A percentile compares a stretch with the other conserved stretches of the same genome.
phyloP scores from a whole-genome alignment of 35 echinoderm and acorn worm genomes.

The Lytechinus variegatus region DNA sequence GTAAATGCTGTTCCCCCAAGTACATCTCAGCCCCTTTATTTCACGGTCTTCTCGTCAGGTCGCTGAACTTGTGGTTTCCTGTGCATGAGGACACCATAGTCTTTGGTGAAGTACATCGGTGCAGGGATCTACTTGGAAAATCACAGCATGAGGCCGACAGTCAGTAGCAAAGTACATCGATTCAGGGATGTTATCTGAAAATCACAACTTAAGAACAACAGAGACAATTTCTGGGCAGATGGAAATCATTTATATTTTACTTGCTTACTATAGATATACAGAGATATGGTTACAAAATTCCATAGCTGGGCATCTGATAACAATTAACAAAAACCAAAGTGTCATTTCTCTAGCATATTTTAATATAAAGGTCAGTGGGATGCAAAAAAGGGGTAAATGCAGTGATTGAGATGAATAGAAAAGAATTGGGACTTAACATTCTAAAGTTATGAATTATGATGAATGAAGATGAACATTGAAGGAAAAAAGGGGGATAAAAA shows the following conservation, averaged over 20 bases:
- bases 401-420: too few relatives aligned
- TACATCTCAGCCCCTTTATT: neutral
- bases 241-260: too few relatives aligned
- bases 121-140: neutral
- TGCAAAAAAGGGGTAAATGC: too few relatives aligned
- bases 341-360: too few relatives aligned
- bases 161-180: neutral
- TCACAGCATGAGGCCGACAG: neutral
- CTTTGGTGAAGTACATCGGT: neutral
- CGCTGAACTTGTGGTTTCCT: conserved; percentile 3
- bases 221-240: too few relatives aligned
- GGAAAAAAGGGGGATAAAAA: too few relatives aligned
- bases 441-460: too few relatives aligned
- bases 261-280: neutral
- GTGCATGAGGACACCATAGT: neutral
- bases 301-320: neutral
- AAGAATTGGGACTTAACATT: too few relatives aligned
- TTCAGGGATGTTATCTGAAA: neutral
- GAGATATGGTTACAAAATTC: neutral
- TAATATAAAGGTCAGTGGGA: too few relatives aligned
- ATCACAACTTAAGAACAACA: neutral
- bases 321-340: neutral
- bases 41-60: neutral
- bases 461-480: too few relatives aligned
- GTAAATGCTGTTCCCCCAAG: neutral